These are phyloP conservation scores for Vespertilio murinus DNA, from an alignment of 2,797 vertebrate genomes.

Conservation along the genomic window DNA sequence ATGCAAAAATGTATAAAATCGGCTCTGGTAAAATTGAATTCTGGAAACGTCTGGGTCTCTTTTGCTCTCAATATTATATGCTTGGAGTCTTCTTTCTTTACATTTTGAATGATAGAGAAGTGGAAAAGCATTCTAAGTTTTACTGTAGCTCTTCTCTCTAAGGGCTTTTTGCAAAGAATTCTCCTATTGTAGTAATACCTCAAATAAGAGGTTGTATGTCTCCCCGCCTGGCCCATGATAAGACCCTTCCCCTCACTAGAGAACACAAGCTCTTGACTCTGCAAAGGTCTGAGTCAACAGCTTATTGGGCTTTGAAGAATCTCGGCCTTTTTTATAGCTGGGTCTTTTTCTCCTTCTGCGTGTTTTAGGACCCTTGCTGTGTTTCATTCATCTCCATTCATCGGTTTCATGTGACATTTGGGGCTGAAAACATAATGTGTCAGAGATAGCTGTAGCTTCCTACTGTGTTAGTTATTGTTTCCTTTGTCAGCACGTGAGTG, in stretches of 20 bases:
- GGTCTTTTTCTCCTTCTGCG: conserved; percentile 68
- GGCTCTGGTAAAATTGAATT: conserved; percentile 28
- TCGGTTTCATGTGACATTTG: conserved; percentile 75
- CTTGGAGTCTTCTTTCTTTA: neutral
- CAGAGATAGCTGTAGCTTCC: conserved; percentile 76
- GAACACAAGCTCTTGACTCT: neutral
- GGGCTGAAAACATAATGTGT: conserved; percentile 77
- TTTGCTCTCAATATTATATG: conserved; percentile 28
- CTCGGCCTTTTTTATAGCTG: conserved; percentile 24
- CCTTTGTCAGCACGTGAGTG: conserved; percentile 82
- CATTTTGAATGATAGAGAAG: conserved; percentile 41
- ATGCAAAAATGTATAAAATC: conserved; percentile 25
- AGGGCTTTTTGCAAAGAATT: conserved; percentile 44
- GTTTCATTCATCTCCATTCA: conserved; percentile 80
- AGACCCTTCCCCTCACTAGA: conserved; percentile 47
- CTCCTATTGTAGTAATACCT: conserved; percentile 44
- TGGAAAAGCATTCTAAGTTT: conserved; percentile 32
- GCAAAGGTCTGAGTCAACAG: conserved; percentile 62
- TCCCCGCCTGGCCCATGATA: conserved; percentile 55
- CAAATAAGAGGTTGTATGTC: conserved; percentile 48
- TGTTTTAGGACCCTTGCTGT: conserved; percentile 54
- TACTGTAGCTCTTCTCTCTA: conserved; percentile 31
- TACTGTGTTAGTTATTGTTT: conserved; percentile 80
- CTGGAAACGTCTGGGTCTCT: neutral
- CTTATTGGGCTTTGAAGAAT: conserved; percentile 71